Conservation (phyloP, 2,888 invertebrate genomes). For the Parnassius orleans region DNA sequence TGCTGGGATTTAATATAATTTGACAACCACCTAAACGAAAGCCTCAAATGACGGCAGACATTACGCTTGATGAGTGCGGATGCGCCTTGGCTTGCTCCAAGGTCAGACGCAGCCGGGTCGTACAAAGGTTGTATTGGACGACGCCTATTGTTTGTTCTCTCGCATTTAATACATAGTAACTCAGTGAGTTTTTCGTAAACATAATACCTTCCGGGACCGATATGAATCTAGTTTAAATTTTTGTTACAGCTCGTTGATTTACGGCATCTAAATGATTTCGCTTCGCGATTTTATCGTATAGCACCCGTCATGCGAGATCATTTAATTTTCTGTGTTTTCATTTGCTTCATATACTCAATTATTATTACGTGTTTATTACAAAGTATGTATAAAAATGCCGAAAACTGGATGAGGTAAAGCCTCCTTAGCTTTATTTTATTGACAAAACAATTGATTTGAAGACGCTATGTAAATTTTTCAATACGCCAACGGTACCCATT, state of each 20-base stretch:
- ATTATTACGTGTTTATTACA: conserved; percentile 1
- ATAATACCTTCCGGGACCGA: conserved; percentile 32
- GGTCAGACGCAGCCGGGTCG: conserved; percentile 58
- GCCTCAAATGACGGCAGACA: conserved; percentile 36
- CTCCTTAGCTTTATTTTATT: not conserved
- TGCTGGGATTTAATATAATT: conserved; percentile 21
- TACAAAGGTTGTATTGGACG: conserved; percentile 61
- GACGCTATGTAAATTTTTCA: conserved; percentile 17
- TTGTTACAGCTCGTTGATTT: conserved; percentile 16
- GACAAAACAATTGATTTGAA: conserved; percentile 9
- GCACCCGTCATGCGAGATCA: conserved; percentile 26
- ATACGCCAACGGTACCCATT: conserved; percentile 17
- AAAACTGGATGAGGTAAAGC: not conserved
- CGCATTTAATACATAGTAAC: conserved; percentile 15
- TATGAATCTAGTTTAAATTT: conserved; percentile 31
- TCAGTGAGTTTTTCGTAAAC: conserved; percentile 20
- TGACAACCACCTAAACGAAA: conserved; percentile 40
- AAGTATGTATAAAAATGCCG: not conserved
- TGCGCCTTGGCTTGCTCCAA: conserved; percentile 65
- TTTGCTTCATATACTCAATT: conserved; percentile 31
- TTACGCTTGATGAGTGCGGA: conserved; percentile 60
- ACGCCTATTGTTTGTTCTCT: conserved; percentile 55
- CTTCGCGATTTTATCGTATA: conserved; percentile 14
- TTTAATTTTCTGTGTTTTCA: conserved; percentile 59
- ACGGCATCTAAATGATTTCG: conserved; percentile 9